Base-by-base conservation (phyloP, 1,140 invertebrate species). In the Drosophila lowei region DNA sequence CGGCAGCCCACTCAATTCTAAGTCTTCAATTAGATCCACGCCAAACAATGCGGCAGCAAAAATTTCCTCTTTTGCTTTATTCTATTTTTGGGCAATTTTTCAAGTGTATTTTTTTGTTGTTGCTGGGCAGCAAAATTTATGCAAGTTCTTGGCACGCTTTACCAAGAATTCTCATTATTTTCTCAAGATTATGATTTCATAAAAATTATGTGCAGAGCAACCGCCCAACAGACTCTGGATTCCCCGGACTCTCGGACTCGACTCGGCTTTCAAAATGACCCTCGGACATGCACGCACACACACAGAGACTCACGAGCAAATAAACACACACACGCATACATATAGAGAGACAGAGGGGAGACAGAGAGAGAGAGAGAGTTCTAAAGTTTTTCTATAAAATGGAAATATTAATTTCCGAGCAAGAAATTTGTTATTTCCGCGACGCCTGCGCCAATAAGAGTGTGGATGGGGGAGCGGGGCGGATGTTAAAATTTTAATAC, bases 371-470 rank as follows among this genome's bases (percentile, higher is more conserved):
- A 21, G 65, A 13, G 30, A 56, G 23, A 5, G 9, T 18, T 16
- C 52, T 68, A 77, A 86, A 86, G 83, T 88, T 83, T 79, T 83
- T 73, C 78, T 88, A 77, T 79, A 72, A 79, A 79, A 88, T 88
- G 78, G 61, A 88, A 88, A 88, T 88, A 88, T 88, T 88, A 88
- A 88, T 88, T 88, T 88, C 78, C 83, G 76, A 88, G 78, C 68
- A 72, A 88, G 83, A 88, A 88, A 88, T 88, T 88, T 88, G 83
- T 83, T 83, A 88, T 88, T 88, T 89, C 83, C 84, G 70, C 74
- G 53, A 86, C 52, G 73, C 76, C 63, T 72, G 79, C 61, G 57
- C 64, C 62, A 72, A 83, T 78, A 64, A 41, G 53, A 59, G 34
- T 34, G 34, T 3, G 43, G 49, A 25, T 43, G 56, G n/a, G 34